Conservation (phyloP, 2,888 invertebrate species). For the Maniola hyperantus region DNA sequence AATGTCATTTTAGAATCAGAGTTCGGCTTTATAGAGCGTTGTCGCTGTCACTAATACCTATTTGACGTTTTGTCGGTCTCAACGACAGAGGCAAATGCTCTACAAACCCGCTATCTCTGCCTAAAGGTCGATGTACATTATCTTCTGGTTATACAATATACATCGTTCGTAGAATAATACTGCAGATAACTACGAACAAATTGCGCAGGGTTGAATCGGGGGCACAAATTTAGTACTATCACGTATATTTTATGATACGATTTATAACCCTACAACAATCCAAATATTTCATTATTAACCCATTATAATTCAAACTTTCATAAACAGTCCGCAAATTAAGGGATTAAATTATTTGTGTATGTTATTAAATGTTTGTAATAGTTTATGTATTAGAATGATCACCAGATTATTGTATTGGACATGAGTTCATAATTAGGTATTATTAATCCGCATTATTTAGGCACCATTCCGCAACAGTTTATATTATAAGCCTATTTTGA, state of each 20-base stretch:
- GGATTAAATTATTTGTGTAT: not conserved
- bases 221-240: not conserved
- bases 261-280: not conserved
- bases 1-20: too few species aligned
- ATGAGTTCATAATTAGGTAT: not conserved
- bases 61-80: too few species aligned
- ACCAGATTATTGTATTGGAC: not conserved
- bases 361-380: not conserved
- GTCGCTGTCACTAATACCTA: too few species aligned
- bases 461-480: not conserved
- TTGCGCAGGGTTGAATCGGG: not conserved
- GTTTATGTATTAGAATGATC: slow-evolving; percentile 7
- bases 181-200: too few species aligned
- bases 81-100: too few species aligned
- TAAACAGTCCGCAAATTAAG: not conserved
- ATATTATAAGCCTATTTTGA: not conserved
- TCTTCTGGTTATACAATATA: too few species aligned
- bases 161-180: too few species aligned
- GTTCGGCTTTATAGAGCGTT: too few species aligned
- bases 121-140: too few species aligned
- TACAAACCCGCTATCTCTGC: too few species aligned
- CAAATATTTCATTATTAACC: not conserved
- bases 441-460: not conserved
- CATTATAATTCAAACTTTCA: not conserved
- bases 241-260: not conserved